Evolutionary conservation across 2,113 vertebrate species (phyloP).

Genomic region (Cochlearius cochlearius): DNA sequence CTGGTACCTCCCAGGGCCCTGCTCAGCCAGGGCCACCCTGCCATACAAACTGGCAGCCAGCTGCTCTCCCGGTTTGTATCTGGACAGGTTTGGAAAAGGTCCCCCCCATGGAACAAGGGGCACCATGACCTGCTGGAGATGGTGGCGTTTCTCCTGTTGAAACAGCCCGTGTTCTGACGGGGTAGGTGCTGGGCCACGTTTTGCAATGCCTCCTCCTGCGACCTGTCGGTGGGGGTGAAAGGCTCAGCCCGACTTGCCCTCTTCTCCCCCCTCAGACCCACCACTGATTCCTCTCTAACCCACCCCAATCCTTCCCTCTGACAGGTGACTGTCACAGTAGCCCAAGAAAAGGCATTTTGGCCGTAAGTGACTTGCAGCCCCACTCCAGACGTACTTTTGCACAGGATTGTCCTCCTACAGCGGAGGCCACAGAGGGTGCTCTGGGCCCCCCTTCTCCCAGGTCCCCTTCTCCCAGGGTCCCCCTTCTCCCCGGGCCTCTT

Average conservation of each 20-base stretch:
- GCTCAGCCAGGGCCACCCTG: background rate
- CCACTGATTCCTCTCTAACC: rapidly evolving
- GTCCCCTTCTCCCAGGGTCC: no score
- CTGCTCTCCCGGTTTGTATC: rapidly evolving
- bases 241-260: background rate
- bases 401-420: background rate
- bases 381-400: rapidly evolving
- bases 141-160: rapidly evolving
- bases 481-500: no score
- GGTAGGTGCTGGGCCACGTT: rapidly evolving
- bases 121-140: rapidly evolving
- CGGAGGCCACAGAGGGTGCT: rapidly evolving
- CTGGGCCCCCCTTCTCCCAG: no score
- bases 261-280: no score
- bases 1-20: background rate
- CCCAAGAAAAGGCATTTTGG: rapidly evolving
- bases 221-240: rapidly evolving
- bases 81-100: rapidly evolving
- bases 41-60: rapidly evolving
- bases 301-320: no score
- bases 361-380: background rate
- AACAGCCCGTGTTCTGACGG: rapidly evolving
- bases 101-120: rapidly evolving
- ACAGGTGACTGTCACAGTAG: rapidly evolving
- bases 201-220: rapidly evolving